A percentile compares a stretch with the other conserved stretches of the same genome.
Evolutionary conservation across 2,888 invertebrate species (phyloP).

Genomic region (Vannuccia rotundouncinata): DNA sequence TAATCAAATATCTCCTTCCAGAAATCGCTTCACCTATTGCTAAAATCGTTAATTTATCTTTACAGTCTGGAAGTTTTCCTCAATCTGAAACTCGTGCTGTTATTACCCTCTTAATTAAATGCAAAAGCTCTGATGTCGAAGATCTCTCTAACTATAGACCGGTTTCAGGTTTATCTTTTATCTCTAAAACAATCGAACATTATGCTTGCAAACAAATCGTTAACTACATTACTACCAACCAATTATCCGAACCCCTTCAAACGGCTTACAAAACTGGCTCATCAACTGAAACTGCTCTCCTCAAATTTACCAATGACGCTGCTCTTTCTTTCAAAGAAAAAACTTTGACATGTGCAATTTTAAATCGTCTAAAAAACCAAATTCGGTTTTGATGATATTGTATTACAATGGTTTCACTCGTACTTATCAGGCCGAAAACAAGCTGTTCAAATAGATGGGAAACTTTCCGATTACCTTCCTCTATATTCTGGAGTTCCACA

Average conservation of each 20-base stretch:
- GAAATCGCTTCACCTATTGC: conserved; percentile 23
- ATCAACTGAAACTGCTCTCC: conserved; percentile 26
- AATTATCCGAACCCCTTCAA: conserved; percentile 20
- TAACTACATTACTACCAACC: conserved; percentile 26
- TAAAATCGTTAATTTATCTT: conserved; percentile 26
- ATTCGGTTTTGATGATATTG: background rate
- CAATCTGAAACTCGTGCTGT: conserved; percentile 26
- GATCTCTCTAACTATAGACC: conserved; percentile 26
- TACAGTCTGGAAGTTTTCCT: conserved; percentile 26
- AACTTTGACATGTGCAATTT: background rate
- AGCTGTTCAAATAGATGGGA: background rate
- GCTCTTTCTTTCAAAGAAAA: conserved; percentile 3
- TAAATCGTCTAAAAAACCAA: background rate
- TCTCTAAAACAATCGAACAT: conserved; percentile 26
- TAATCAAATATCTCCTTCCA: conserved; percentile 26
- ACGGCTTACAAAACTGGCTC: conserved; percentile 26
- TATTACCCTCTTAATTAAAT: conserved; percentile 24
- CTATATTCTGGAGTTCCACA: background rate
- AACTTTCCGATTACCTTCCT: background rate
- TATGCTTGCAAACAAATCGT: conserved; percentile 23
- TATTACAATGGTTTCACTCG: background rate
- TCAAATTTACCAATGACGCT: conserved; percentile 26
- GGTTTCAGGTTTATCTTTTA: conserved; percentile 26
- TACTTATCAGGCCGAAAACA: background rate
- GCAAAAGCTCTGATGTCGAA: conserved; percentile 26